Conservation (phyloP, 30 jellyfish, hydroid and myxozoan genomes). For the Morbakka virulenta region DNA sequence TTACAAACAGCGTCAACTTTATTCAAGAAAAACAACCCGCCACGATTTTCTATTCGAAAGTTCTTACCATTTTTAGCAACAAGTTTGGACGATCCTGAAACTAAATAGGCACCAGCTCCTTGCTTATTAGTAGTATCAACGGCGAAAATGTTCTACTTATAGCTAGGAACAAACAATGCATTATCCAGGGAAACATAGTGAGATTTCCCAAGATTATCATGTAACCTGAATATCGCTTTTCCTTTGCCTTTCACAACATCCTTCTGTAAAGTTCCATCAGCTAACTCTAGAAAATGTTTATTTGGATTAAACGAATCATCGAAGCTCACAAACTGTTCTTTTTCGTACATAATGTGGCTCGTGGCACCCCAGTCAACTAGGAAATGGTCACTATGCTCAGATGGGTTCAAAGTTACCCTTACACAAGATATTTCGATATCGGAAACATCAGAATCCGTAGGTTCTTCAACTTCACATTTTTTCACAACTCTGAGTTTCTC, state of each 20-base stretch:
- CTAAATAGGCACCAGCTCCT: conserved; percentile 13
- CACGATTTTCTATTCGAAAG: conserved; percentile 25
- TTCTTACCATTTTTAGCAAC: conserved; percentile 19
- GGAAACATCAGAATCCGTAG: too few species aligned
- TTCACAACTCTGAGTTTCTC: too few species aligned
- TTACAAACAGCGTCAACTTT: too few species aligned
- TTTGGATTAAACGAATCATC: too few species aligned
- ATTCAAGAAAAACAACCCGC: not conserved
- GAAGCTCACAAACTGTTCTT: conserved; percentile 7
- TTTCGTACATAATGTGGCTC: too few species aligned
- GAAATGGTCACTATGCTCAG: not conserved
- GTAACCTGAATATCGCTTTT: not conserved
- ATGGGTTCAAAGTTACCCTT: too few species aligned
- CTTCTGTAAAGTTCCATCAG: conserved; percentile 58
- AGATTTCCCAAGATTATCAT: conserved; percentile 1
- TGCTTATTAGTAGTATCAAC: conserved; percentile 53
- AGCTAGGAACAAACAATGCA: conserved; percentile 38
- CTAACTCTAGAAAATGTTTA: conserved; percentile 55
- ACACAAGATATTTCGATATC: too few species aligned
- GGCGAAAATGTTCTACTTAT: conserved; percentile 36
- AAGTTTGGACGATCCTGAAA: conserved; percentile 9
- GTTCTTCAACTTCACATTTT: too few species aligned
- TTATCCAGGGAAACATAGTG: conserved; percentile 11
- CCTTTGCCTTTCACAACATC: conserved; percentile 49
- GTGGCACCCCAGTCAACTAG: conserved; percentile 69